Percentiles rank a stretch among this genome's conserved stretches.
phyloP scores from a whole-genome alignment of 2,888 invertebrate species.

The Drosophila neotestacea region DNA sequence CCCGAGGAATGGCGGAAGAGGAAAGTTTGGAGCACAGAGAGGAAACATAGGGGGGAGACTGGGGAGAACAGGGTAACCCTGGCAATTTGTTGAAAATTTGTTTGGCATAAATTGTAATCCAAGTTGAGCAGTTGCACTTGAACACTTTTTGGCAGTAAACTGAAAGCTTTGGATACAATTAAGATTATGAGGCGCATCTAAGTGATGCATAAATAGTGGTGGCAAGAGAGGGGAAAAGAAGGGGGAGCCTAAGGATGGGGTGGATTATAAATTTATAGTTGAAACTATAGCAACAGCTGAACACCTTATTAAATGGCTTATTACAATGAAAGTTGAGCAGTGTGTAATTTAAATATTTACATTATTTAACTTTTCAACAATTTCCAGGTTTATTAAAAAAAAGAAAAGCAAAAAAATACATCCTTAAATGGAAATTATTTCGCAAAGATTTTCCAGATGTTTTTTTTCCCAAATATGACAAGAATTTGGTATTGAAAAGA shows the following conservation, averaged over 20 bases:
- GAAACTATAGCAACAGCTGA: constrained; percentile 10
- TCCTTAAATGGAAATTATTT: too few species aligned
- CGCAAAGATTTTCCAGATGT: too few species aligned
- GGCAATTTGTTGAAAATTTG: constrained; percentile 59
- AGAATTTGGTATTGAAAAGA: background rate
- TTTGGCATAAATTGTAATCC: constrained; percentile 67
- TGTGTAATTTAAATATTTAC: too few species aligned
- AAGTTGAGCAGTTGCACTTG: constrained; percentile 72
- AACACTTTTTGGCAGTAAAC: constrained; percentile 63
- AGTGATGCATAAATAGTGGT: constrained; percentile 4
- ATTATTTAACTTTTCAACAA: too few species aligned
- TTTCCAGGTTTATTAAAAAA: too few species aligned
- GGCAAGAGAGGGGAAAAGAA: background rate
- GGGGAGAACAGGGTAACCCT: background rate
- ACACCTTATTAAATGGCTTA: constrained; percentile 3
- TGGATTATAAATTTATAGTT: background rate
- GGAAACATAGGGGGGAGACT: too few species aligned
- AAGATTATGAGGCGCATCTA: constrained; percentile 27
- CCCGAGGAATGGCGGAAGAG: background rate
- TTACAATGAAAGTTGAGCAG: background rate
- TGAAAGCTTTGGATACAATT: constrained; percentile 46
- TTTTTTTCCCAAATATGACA: too few species aligned
- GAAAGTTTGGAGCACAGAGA: background rate
- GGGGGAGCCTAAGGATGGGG: background rate
- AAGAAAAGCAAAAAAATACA: too few species aligned